Percentiles rank a stretch among this genome's conserved stretches.
phyloP scores from a whole-genome alignment of 1,140 invertebrate genomes.

The Caligus rogercresseyi region DNA sequence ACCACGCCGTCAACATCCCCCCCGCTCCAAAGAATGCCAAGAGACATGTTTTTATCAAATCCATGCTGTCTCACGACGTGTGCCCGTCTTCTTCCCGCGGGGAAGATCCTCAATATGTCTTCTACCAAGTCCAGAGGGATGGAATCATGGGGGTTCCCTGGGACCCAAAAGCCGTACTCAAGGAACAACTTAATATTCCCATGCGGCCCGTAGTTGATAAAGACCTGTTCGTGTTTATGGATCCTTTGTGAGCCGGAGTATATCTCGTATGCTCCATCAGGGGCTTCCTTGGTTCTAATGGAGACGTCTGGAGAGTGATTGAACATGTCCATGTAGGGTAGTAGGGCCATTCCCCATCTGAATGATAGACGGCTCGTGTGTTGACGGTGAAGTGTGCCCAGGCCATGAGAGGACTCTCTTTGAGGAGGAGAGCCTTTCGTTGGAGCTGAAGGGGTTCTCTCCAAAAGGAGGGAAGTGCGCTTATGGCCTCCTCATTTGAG shows the following conservation, averaged over 20 bases:
- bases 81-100: not conserved
- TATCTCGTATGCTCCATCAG: slow-evolving; percentile 36
- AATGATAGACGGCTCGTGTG: slow-evolving; percentile 45
- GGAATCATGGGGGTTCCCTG: slow-evolving; percentile 40
- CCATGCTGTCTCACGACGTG: not conserved
- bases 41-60: not conserved
- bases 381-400: slow-evolving; percentile 51
- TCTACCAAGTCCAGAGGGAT: slow-evolving; percentile 34
- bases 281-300: slow-evolving; percentile 34
- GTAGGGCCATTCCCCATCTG: slow-evolving; percentile 42
- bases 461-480: not conserved
- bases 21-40: too few species aligned
- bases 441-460: not conserved
- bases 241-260: slow-evolving; percentile 30
- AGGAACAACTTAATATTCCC: slow-evolving; percentile 44
- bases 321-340: slow-evolving; percentile 56
- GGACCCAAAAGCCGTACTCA: slow-evolving; percentile 54
- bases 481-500: not conserved
- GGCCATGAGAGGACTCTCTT: not conserved
- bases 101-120: slow-evolving; percentile 22
- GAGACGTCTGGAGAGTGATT: slow-evolving; percentile 44
- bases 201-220: slow-evolving; percentile 54
- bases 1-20: too few species aligned
- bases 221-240: slow-evolving; percentile 41
- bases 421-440: not conserved